Evolutionary conservation across 2,888 invertebrate species (phyloP).

Genomic region (Esperia sulphurella): DNA sequence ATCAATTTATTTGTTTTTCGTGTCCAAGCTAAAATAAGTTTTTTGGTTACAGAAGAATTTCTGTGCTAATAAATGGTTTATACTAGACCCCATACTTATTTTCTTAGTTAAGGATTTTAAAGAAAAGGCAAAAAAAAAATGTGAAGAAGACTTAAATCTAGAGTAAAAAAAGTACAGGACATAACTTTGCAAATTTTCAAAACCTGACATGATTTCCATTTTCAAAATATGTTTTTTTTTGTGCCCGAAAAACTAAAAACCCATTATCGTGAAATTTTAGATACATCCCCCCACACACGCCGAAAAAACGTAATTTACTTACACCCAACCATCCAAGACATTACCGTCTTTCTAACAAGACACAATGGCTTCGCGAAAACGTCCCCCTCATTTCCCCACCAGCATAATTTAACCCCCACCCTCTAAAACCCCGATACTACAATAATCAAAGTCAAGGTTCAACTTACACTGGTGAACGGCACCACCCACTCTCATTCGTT

Average conservation of each 20-base stretch:
- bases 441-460: constrained; percentile 39
- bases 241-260: background rate
- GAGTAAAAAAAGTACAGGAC: too few species aligned
- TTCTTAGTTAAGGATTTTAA: too few species aligned
- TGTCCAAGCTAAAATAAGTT: too few species aligned
- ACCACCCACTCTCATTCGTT: constrained; percentile 45
- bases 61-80: too few species aligned
- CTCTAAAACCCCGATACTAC: constrained; percentile 6
- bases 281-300: constrained; percentile 21
- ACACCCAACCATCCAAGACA: constrained; percentile 71
- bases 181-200: too few species aligned
- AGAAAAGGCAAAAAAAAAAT: too few species aligned
- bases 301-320: constrained; percentile 72
- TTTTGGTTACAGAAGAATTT: too few species aligned
- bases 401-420: constrained; percentile 31
- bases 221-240: background rate
- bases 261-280: background rate
- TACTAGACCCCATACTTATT: too few species aligned
- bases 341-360: constrained; percentile 71
- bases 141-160: too few species aligned
- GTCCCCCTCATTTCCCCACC: constrained; percentile 48
- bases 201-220: too few species aligned
- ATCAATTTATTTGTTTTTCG: too few species aligned
- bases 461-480: constrained; percentile 31
- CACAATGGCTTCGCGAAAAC: constrained; percentile 68